A percentile compares a stretch with the other conserved stretches of the same genome.
Conservation (phyloP, 1,140 invertebrate species). For the Bombus sylvicola region DNA sequence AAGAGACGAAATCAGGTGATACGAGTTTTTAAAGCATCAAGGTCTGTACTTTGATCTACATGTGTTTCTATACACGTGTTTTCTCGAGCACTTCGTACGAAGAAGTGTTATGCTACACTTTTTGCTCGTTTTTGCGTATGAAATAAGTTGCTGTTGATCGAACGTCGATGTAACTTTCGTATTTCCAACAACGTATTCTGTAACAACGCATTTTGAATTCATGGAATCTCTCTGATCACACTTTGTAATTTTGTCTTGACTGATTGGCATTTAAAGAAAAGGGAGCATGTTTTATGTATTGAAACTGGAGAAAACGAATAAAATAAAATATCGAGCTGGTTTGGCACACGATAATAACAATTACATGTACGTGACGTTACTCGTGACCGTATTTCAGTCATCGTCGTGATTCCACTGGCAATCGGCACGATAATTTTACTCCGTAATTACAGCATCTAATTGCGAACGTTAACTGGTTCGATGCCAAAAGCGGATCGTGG, state of each 20-base stretch:
- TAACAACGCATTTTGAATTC: too few species aligned
- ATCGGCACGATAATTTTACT: slow-evolving; percentile 58
- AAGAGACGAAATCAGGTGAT: neutral
- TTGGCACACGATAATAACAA: neutral
- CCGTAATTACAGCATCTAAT: slow-evolving; percentile 61
- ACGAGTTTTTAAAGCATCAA: too few species aligned
- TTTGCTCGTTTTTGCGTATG: too few species aligned
- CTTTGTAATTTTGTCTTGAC: too few species aligned
- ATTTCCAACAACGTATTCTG: too few species aligned
- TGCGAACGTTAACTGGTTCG: slow-evolving; percentile 68
- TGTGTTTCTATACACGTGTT: neutral
- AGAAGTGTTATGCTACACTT: too few species aligned
- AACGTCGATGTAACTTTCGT: too few species aligned
- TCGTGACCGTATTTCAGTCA: neutral
- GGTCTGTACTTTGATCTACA: neutral
- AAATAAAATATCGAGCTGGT: neutral
- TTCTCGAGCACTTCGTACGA: too few species aligned
- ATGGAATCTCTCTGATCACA: too few species aligned
- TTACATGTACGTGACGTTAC: neutral
- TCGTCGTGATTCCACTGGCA: slow-evolving; percentile 17
- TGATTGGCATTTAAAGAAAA: too few species aligned
- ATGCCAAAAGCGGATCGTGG: slow-evolving; percentile 55
- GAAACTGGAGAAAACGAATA: neutral
- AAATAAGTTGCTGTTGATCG: too few species aligned
- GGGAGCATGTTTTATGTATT: neutral